Conservation (phyloP, 2,113 vertebrate genomes). For the Spea bombifrons region DNA sequence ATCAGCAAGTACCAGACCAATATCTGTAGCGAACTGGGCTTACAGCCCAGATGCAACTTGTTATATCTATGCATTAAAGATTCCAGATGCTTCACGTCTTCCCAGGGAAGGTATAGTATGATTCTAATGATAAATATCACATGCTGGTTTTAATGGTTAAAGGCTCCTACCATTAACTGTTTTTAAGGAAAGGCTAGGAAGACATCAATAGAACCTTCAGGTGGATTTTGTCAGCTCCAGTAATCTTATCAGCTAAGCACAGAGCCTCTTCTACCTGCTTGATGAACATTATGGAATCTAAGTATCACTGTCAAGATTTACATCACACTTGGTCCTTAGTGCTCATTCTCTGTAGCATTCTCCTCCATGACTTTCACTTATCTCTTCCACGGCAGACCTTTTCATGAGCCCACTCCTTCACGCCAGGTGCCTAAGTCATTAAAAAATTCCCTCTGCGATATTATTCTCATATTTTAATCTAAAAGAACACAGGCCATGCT, state of each 20-base stretch:
- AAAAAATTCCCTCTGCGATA: constrained; percentile 34
- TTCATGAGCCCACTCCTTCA: constrained; percentile 63
- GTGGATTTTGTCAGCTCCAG: constrained; percentile 64
- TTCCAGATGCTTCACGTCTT: constrained; percentile 50
- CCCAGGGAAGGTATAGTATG: constrained; percentile 49
- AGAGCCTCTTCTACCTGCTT: constrained; percentile 66
- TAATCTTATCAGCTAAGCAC: constrained; percentile 71
- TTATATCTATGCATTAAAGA: constrained; percentile 52
- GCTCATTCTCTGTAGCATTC: constrained; percentile 64
- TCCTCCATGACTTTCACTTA: constrained; percentile 66
- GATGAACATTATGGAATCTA: constrained; percentile 69
- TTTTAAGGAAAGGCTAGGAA: constrained; percentile 57
- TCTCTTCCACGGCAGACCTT: constrained; percentile 66
- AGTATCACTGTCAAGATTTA: constrained; percentile 68
- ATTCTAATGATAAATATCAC: constrained; percentile 56
- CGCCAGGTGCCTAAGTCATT: constrained; percentile 51
- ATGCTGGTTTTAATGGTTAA: constrained; percentile 52
- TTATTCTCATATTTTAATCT: constrained; percentile 44
- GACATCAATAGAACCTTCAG: constrained; percentile 59
- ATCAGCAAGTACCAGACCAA: constrained; percentile 13
- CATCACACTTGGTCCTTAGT: constrained; percentile 64
- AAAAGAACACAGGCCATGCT: constrained; percentile 37
- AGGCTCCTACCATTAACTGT: constrained; percentile 35
- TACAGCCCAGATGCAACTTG: not conserved
- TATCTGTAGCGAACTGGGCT: constrained; percentile 1